A percentile compares a stretch with the other conserved stretches of the same genome.
These are phyloP conservation scores for Moxostoma hubbsi DNA, from an alignment of 2,797 vertebrate species.

Conservation along the genomic window DNA sequence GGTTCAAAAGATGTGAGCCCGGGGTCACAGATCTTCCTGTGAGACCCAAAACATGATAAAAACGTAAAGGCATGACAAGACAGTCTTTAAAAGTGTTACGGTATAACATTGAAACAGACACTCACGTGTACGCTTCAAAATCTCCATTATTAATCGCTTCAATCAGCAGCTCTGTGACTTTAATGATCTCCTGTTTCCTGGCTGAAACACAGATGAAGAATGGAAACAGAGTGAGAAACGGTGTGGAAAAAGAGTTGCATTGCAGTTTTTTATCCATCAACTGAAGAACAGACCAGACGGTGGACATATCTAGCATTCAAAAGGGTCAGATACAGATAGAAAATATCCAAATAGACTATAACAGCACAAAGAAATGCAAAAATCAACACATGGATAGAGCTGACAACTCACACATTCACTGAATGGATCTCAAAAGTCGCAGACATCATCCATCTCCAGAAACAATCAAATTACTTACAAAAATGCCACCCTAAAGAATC, in stretches of 20 bases:
- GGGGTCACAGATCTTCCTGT: constrained; percentile 96
- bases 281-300: neutral
- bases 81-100: too few relatives aligned
- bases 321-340: neutral
- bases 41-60: constrained; percentile 5
- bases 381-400: too few relatives aligned
- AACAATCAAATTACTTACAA: too few relatives aligned
- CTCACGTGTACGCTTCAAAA: constrained; percentile 98
- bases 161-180: constrained; percentile 95
- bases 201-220: constrained; percentile 71
- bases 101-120: constrained; percentile 19
- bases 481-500: too few relatives aligned
- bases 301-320: too few relatives aligned
- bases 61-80: neutral
- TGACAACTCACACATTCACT: too few relatives aligned
- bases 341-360: neutral
- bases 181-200: constrained; percentile 98
- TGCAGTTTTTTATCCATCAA: too few relatives aligned
- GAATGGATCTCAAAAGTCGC: too few relatives aligned
- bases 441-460: too few relatives aligned
- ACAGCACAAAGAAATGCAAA: neutral
- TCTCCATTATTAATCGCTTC: constrained; percentile 97
- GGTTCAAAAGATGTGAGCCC: constrained; percentile 96
- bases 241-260: too few relatives aligned
- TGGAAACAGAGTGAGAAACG: neutral